phyloP scores from a whole-genome alignment of 92 coral and sea anemone species.

The Siderastrea siderea region DNA sequence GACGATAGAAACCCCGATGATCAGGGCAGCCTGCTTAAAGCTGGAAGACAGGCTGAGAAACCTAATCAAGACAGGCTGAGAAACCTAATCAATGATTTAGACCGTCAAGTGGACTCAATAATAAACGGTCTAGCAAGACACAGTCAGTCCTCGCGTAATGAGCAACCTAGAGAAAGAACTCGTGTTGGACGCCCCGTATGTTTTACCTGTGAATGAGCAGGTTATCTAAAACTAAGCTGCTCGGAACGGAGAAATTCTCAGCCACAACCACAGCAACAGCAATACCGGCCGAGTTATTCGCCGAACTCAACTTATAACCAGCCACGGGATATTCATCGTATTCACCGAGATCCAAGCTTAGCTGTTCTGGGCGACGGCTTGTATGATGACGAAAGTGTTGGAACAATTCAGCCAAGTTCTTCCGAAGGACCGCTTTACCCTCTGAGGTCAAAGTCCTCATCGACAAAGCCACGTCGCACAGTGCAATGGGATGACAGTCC shows the following conservation, averaged over 20 bases:
- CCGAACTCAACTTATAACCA: not conserved
- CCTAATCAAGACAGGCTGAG: not conserved
- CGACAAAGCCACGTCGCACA: too few relatives aligned
- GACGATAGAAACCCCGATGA: not conserved
- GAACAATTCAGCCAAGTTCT: too few relatives aligned
- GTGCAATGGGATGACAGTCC: too few relatives aligned
- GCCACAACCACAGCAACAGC: not conserved
- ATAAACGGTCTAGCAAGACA: not conserved
- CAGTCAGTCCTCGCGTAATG: not conserved
- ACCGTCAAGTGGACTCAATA: not conserved
- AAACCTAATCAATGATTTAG: not conserved
- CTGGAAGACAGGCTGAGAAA: not conserved
- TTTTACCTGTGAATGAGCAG: not conserved
- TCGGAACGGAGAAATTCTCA: not conserved
- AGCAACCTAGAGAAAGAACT: not conserved
- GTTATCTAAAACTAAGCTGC: not conserved
- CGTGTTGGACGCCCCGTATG: not conserved
- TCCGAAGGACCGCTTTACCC: too few relatives aligned
- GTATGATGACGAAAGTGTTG: not conserved
- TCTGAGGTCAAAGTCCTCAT: too few relatives aligned
- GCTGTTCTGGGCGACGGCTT: not conserved
- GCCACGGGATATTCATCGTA: not conserved
- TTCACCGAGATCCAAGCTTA: not conserved
- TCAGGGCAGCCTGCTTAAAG: not conserved
- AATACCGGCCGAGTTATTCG: not conserved